These are phyloP conservation scores for Hylaea fasciaria DNA, from an alignment of 2,888 invertebrate genomes.

Conservation along the genomic window DNA sequence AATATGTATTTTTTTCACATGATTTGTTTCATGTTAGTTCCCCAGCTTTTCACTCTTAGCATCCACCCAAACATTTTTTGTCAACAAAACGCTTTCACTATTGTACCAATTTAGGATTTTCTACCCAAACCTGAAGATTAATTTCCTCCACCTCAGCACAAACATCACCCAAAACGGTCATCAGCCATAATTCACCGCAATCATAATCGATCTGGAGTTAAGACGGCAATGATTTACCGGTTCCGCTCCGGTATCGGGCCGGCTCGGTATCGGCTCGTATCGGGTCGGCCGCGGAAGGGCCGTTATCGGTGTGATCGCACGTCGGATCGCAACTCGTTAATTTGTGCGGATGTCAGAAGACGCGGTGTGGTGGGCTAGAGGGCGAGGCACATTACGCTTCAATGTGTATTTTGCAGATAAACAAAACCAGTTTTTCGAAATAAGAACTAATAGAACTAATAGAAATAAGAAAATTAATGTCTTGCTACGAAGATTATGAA, in stretches of 20 bases:
- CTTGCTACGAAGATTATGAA: too few relatives aligned
- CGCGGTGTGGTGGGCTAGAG: constrained; percentile 45
- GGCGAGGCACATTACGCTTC: constrained; percentile 44
- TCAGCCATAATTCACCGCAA: constrained; percentile 41
- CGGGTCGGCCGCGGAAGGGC: constrained; percentile 62
- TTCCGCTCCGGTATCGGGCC: constrained; percentile 49
- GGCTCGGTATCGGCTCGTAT: constrained; percentile 34
- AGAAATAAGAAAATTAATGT: too few relatives aligned
- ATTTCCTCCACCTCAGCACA: constrained; percentile 21
- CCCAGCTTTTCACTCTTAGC: too few relatives aligned
- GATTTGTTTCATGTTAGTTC: too few relatives aligned
- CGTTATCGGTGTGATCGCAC: constrained; percentile 72
- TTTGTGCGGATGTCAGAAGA: constrained; percentile 69
- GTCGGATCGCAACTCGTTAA: constrained; percentile 74
- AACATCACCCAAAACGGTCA: constrained; percentile 39
- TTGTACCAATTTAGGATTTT: neutral
- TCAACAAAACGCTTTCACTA: too few relatives aligned
- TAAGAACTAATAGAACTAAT: too few relatives aligned
- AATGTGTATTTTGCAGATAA: too few relatives aligned
- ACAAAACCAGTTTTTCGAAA: too few relatives aligned
- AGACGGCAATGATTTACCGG: constrained; percentile 43
- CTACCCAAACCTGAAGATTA: constrained; percentile 6
- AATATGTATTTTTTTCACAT: too few relatives aligned
- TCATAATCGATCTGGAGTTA: constrained; percentile 43
- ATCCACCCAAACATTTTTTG: too few relatives aligned